These are phyloP conservation scores for Pyrochroa serraticornis DNA, from an alignment of 2,888 invertebrate genomes.

Conservation along the genomic window DNA sequence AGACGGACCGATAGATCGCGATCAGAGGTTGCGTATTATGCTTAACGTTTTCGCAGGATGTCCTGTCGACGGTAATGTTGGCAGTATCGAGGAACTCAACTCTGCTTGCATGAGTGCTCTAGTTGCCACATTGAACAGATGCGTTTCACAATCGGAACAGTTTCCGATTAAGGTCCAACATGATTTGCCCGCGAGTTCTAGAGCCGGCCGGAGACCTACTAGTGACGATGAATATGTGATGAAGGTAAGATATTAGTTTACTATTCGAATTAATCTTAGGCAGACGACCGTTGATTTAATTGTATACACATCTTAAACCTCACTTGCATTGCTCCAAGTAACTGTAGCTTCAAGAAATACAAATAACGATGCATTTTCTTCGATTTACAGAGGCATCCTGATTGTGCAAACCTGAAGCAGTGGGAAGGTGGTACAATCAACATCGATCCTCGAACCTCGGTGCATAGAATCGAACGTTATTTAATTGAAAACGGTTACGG, in stretches of 20 bases:
- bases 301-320: too few relatives aligned
- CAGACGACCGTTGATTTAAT: too few relatives aligned
- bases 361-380: background rate
- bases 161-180: conserved; percentile 97
- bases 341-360: too few relatives aligned
- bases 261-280: too few relatives aligned
- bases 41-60: conserved; percentile 90
- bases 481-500: conserved; percentile 93
- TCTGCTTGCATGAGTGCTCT: conserved; percentile 78
- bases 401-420: conserved; percentile 90
- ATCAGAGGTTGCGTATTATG: conserved; percentile 84
- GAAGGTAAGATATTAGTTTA: too few relatives aligned
- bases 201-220: conserved; percentile 78
- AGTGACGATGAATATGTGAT: conserved; percentile 92
- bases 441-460: conserved; percentile 96
- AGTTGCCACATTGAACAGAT: conserved; percentile 90
- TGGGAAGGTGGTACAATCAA: conserved; percentile 99
- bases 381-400: conserved; percentile 96
- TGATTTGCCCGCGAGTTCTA: conserved; percentile 84
- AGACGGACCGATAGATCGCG: conserved; percentile 59
- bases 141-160: conserved; percentile 96
- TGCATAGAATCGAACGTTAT: conserved; percentile 98
- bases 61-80: conserved; percentile 61
- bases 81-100: conserved; percentile 55
- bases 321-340: too few relatives aligned